These are phyloP conservation scores for Nowickia ferox DNA, from an alignment of 2,888 invertebrate genomes.

Conservation along the genomic window DNA sequence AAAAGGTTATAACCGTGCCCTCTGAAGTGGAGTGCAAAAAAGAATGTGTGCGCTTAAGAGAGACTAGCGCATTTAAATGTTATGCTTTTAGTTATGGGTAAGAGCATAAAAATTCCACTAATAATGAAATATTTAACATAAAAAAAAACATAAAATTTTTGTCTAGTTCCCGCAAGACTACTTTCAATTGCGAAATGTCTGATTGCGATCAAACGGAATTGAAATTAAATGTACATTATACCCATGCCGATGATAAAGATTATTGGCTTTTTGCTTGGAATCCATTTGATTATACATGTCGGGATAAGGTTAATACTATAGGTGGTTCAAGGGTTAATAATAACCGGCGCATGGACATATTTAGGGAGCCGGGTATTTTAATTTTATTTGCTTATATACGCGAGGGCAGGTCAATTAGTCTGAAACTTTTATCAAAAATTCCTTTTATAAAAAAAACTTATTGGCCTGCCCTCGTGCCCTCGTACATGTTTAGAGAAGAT, in stretches of 20 bases:
- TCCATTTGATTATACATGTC: slow-evolving; percentile 89
- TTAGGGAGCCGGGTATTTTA: slow-evolving; percentile 83
- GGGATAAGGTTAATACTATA: slow-evolving; percentile 83
- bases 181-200: slow-evolving; percentile 89
- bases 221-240: slow-evolving; percentile 89
- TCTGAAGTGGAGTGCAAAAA: slow-evolving; percentile 88
- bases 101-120: slow-evolving; percentile 61
- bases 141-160: neutral
- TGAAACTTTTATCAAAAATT: too few species aligned
- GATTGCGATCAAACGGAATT: slow-evolving; percentile 91
- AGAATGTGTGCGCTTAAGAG: slow-evolving; percentile 86
- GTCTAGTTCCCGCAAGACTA: slow-evolving; percentile 80
- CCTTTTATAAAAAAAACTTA: too few species aligned
- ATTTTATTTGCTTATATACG: neutral
- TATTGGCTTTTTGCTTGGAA: slow-evolving; percentile 92
- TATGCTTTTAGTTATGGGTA: slow-evolving; percentile 90
- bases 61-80: slow-evolving; percentile 87
- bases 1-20: slow-evolving; percentile 86
- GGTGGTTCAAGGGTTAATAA: slow-evolving; percentile 83
- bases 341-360: slow-evolving; percentile 83
- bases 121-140: neutral
- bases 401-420: neutral
- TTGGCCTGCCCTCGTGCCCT: too few species aligned
- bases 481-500: too few species aligned
- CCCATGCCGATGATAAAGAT: slow-evolving; percentile 85